Evolutionary conservation across 2,797 vertebrate species (phyloP).

Genomic region (Orientallactaga sibirica): DNA sequence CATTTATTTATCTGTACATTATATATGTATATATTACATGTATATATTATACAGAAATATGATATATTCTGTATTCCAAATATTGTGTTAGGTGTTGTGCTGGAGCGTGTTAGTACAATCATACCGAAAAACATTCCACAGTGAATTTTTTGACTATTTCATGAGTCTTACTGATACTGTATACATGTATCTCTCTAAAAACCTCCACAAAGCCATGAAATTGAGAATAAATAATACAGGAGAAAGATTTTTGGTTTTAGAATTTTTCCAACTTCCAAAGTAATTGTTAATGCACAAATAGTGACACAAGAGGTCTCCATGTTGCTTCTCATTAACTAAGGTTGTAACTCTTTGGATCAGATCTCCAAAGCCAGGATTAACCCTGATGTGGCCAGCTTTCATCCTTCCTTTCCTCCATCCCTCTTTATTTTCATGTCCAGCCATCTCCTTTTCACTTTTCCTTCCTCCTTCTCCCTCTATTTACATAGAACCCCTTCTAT

Average conservation of each 20-base stretch:
- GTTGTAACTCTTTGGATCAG: not conserved
- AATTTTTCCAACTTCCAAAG: not conserved
- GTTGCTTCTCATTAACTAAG: not conserved
- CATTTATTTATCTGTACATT: too few relatives aligned
- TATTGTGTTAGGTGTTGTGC: not conserved
- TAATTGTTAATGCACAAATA: conserved; percentile 15
- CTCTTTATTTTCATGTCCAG: not conserved
- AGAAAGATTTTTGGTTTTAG: not conserved
- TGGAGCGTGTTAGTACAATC: not conserved
- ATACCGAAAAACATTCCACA: not conserved
- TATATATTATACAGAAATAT: too few relatives aligned
- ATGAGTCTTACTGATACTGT: not conserved
- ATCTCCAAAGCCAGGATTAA: not conserved
- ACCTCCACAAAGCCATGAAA: not conserved
- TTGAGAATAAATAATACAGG: not conserved
- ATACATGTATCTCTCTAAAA: not conserved
- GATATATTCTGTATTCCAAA: not conserved
- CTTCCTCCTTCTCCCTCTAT: not conserved
- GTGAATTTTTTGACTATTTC: not conserved
- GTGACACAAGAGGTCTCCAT: not conserved
- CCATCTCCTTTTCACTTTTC: too few relatives aligned
- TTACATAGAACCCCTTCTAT: not conserved
- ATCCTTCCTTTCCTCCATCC: too few relatives aligned
- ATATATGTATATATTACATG: too few relatives aligned
- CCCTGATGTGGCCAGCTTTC: not conserved